Evolutionary conservation across 2,113 vertebrate species (phyloP), one percentile per base, ranked within the genome.

Genomic region (Melanerpes aurifrons): DNA sequence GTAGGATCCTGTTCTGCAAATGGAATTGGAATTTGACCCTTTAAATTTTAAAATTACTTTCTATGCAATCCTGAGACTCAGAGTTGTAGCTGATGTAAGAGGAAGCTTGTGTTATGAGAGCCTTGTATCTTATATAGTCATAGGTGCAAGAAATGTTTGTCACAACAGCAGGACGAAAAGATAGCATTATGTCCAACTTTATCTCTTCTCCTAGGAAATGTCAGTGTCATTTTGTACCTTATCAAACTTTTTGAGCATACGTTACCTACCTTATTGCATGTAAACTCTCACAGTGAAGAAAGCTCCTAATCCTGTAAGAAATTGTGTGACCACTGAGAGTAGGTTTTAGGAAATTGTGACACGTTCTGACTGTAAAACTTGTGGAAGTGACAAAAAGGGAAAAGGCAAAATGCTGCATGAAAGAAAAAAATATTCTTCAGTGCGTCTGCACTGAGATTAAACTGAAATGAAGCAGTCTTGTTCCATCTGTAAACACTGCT

Each of bases 251-350:
- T 59, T 48, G 21, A 59, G 14, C 3, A 2, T 21, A 13, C 3
- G 4, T 76, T 86, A 35, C 16, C 16, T 57, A 12, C 1, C 1
- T n/a, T 4, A 0, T 0, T 25, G 4, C 1, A 0, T 7, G 1
- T 17, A 68, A 81, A 48, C 31, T 69, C 50, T 29, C 48, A 26
- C 24, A 35, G 3, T 21, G 26, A 74, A 64, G 11, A 35, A 70
- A 45, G 78, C 3, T 58, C 7, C 25, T 25, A 22, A 64, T 9
- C 15, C 15, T 15, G 4, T 4, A 63, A 68, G 43, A 83, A 86
- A 26, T 70, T 64, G 13, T 15, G 7, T 32, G 8, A 7, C 17
- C 3, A 3, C 10, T 21, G 19, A 88, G 31, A 73, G 37, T 18
- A 59, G 5, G 15, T 47, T 77, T 63, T 25, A 62, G 43, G 20